phyloP scores from a whole-genome alignment of 2,113 vertebrate genomes.

The Physeter macrocephalus region DNA sequence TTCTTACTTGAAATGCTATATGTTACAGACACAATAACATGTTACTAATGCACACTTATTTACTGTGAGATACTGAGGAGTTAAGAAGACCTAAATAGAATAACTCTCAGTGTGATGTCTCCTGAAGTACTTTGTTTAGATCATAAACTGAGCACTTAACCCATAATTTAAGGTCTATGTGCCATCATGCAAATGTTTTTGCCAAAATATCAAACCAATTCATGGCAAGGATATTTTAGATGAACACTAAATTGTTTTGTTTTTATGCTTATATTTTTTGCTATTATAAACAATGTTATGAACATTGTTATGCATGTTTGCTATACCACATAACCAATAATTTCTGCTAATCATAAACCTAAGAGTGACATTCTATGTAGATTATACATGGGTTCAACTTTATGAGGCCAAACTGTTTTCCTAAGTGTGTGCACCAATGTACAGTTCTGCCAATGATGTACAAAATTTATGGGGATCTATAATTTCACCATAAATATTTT shows the following conservation, averaged over 20 bases:
- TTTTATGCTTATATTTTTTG: background rate
- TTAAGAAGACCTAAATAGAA: background rate
- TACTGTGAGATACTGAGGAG: background rate
- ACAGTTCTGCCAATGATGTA: background rate
- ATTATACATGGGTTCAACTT: background rate
- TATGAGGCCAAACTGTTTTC: background rate
- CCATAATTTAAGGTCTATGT: background rate
- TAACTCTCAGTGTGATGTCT: accelerated
- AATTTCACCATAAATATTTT: background rate
- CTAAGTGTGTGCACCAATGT: background rate
- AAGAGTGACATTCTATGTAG: background rate
- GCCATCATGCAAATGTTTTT: background rate
- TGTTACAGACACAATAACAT: background rate
- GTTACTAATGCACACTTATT: background rate
- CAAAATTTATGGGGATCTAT: background rate
- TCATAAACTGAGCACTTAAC: background rate
- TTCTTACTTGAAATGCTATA: background rate
- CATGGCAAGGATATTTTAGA: background rate
- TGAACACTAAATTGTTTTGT: background rate
- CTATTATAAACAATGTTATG: background rate
- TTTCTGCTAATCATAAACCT: background rate
- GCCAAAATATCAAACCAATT: background rate
- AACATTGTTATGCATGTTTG: background rate
- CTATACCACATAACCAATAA: background rate
- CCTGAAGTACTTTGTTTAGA: background rate